Conservation (phyloP, 2,113 vertebrate species). For the Sakesphorus luctuosus region DNA sequence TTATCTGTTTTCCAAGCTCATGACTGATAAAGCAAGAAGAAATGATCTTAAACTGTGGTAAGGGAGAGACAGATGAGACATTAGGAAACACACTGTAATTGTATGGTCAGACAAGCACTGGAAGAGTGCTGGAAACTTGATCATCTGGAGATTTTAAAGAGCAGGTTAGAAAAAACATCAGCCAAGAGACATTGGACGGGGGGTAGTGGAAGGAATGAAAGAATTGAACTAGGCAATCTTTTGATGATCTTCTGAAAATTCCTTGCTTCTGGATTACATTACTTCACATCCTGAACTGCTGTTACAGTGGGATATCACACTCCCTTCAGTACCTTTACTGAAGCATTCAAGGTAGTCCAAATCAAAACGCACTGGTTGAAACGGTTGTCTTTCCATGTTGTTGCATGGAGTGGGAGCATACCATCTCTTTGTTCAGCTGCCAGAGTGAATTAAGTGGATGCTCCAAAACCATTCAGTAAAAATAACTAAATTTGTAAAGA, state of each 20-base stretch:
- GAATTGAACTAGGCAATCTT: neutral
- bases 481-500: neutral
- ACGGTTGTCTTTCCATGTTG: accelerated
- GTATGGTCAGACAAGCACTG: neutral
- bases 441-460: neutral
- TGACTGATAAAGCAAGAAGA: slow-evolving; percentile 6
- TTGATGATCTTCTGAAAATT: neutral
- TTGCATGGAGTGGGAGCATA: neutral
- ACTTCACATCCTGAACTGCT: neutral
- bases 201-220: neutral
- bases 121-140: neutral
- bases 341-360: neutral
- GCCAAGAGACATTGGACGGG: neutral
- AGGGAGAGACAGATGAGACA: neutral
- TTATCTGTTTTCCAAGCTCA: slow-evolving; percentile 14
- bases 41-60: neutral
- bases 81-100: neutral
- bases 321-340: neutral
- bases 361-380: neutral
- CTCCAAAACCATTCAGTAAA: neutral
- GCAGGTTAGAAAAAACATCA: neutral
- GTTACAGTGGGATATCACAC: neutral
- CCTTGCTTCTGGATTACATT: neutral
- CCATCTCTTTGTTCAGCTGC: neutral
- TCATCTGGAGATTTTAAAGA: neutral